phyloP scores from a whole-genome alignment of 2,888 invertebrate genomes.

The Aromia moschata region DNA sequence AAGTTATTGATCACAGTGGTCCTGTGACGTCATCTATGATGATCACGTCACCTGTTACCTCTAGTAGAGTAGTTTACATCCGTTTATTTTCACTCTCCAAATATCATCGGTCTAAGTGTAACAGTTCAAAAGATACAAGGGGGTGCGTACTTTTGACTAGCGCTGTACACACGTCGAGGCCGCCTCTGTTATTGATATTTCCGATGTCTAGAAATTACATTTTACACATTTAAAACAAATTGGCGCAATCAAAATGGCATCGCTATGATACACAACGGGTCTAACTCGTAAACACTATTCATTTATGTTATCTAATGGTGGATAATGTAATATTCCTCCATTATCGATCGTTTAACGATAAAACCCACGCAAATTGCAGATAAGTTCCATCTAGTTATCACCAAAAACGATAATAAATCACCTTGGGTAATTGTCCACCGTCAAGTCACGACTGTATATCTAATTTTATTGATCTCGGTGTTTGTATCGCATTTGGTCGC shows the following conservation, averaged over 20 bases:
- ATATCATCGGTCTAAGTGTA: no score
- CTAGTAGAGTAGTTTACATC: no score
- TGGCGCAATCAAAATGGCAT: background rate
- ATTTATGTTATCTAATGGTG: background rate
- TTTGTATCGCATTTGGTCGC: no score
- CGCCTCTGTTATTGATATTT: no score
- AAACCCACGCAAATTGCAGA: background rate
- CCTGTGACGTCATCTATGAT: no score
- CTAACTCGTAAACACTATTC: background rate
- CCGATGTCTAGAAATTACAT: no score
- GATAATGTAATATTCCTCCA: background rate
- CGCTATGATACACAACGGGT: background rate
- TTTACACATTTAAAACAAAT: background rate
- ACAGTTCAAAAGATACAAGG: no score
- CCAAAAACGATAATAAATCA: background rate
- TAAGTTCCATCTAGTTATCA: background rate
- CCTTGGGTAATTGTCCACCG: background rate
- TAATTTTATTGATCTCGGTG: background rate
- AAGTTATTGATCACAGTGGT: no score
- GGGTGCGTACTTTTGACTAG: no score
- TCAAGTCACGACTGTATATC: background rate
- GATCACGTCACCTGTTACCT: no score
- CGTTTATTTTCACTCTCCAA: no score
- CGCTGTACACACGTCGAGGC: no score
- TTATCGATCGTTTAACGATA: background rate